Percentiles rank a stretch among this genome's conserved stretches.
Conservation (phyloP, 2,797 vertebrate species). For the Podargus strigoides region DNA sequence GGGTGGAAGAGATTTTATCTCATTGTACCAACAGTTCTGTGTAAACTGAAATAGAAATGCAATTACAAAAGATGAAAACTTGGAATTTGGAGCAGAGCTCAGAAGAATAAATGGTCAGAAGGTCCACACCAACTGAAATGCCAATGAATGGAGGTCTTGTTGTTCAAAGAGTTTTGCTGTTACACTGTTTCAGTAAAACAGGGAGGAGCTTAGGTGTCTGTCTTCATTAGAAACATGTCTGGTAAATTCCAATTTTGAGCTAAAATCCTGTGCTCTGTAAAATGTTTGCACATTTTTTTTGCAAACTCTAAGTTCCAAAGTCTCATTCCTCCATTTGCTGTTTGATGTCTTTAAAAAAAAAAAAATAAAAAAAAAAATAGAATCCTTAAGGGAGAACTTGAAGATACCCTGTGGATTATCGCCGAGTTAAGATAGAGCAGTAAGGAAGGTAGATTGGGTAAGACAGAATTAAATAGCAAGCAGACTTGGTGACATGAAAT, state of each 20-base stretch:
- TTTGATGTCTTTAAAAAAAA: neutral
- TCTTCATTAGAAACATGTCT: neutral
- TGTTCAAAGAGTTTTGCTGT: neutral
- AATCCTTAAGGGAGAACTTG: neutral
- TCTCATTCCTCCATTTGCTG: neutral
- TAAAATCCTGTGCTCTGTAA: neutral
- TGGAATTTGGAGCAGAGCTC: neutral
- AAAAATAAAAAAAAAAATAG: neutral
- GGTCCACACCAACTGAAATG: neutral
- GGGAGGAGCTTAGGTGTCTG: neutral
- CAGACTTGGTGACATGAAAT: neutral
- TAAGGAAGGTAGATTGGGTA: neutral
- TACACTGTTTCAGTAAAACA: neutral
- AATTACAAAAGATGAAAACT: neutral
- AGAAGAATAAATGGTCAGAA: neutral
- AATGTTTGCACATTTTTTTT: neutral
- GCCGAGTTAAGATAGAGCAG: neutral
- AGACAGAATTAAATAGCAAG: neutral
- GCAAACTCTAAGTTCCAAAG: neutral
- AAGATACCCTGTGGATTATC: neutral
- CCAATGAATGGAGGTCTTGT: neutral
- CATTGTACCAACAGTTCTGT: neutral
- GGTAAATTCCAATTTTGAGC: neutral
- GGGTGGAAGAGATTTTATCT: neutral
- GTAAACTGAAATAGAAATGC: neutral